Evolutionary conservation across 1,140 invertebrate species (phyloP).

Genomic region (Drosophila novamexicana): DNA sequence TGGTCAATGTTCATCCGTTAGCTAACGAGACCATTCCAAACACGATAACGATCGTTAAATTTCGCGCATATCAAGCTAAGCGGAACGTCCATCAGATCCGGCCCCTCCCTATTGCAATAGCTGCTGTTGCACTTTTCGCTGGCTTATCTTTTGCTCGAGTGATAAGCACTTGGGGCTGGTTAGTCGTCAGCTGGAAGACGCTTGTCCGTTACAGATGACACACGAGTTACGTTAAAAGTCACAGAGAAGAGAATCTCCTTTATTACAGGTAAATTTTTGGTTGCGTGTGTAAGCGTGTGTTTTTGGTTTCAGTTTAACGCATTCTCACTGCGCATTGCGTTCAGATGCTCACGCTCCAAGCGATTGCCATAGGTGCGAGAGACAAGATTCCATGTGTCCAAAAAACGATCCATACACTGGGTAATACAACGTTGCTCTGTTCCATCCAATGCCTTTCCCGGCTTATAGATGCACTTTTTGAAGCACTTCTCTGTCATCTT

Average conservation of each 20-base stretch:
- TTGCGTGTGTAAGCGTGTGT: too few relatives aligned
- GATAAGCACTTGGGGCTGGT: constrained; percentile 42
- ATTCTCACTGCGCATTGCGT: constrained; percentile 11
- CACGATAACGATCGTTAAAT: constrained; percentile 78
- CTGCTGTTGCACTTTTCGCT: background rate
- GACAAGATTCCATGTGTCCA: constrained; percentile 97
- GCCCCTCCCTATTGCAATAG: background rate
- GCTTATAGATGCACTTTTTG: constrained; percentile 96
- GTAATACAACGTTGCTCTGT: constrained; percentile 98
- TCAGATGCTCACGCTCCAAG: constrained; percentile 88
- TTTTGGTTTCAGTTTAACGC: constrained; percentile 21
- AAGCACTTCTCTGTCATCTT: constrained; percentile 99
- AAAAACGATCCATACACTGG: constrained; percentile 98
- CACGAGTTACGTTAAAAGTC: too few relatives aligned
- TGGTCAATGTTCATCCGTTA: constrained; percentile 72
- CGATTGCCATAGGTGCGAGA: constrained; percentile 93
- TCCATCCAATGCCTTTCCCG: constrained; percentile 94
- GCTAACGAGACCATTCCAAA: constrained; percentile 84
- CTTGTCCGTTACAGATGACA: background rate
- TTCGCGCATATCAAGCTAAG: constrained; percentile 66
- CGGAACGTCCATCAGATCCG: constrained; percentile 29
- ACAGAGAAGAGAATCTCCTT: background rate
- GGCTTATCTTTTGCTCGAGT: constrained; percentile 39
- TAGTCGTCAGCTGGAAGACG: background rate
- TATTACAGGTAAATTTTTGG: constrained; percentile 9